Base-by-base conservation (phyloP, 2,797 vertebrate genomes). In the Falco rusticolus region DNA sequence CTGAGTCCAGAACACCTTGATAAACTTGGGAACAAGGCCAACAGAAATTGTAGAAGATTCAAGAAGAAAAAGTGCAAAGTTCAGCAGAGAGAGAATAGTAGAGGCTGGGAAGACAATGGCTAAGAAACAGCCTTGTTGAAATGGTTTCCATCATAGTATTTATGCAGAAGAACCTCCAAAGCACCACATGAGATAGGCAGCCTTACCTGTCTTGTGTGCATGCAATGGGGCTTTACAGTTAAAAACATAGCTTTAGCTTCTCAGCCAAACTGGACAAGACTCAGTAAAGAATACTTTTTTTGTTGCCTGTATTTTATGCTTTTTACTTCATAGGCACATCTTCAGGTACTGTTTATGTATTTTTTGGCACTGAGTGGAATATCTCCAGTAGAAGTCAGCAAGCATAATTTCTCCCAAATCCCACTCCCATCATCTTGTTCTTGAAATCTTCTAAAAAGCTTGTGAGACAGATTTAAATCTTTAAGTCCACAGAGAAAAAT, bases 171-270 rank as follows among this genome's bases (percentile, higher is more conserved):
- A 68, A 56, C 43, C 8, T 65, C 68, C n/a, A 25, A 75, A 66
- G 5, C 48, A 53, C 18, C 0, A 2, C 12, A 43, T 1, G 6
- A 66, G 9, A 57, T 8, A 34, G 18, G 19, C 9, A 56, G 15
- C 5, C 28, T 90, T 50, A 64, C 3, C 6, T 65, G 20, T 24
- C 20, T 74, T 4, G 4, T 48, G 31, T 66, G 24, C 5, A 34
- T 60, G 13, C 19, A 75, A 6, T 14, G 5, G 4, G 43, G 5
- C 2, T 53, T 89, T 56, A 41, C 2, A 56, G 13, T 37, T 60
- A 51, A 34, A 21, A 83, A 18, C 15, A 31, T 12, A 16, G 11
- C 12, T 71, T 71, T 41, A 57, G 4, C 61, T 81, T 59, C 50
- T 93, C 22, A 54, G 5, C 13, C 41, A 80, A 29, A 15, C 17